A percentile compares a stretch with the other conserved stretches of the same genome.
Conservation (phyloP, 2,797 vertebrate genomes). For the Sorex maritimensis region DNA sequence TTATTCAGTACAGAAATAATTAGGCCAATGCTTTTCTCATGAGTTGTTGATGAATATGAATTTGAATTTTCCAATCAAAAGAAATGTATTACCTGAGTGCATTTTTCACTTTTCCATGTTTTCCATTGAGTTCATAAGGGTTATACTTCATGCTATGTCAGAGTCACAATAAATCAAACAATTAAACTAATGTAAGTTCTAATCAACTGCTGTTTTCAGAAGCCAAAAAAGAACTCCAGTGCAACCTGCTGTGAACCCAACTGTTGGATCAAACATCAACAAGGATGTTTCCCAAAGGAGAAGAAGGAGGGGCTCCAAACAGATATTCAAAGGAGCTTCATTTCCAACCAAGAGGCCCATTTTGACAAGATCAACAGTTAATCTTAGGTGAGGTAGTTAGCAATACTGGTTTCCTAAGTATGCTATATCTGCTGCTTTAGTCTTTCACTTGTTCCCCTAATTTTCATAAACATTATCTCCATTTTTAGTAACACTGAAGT, state of each 20-base stretch:
- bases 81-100: slow-evolving; percentile 18
- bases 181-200: slow-evolving; percentile 29
- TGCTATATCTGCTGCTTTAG: slow-evolving; percentile 28
- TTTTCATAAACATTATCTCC: not conserved
- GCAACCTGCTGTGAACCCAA: slow-evolving; percentile 59
- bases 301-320: not conserved
- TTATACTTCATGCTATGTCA: not conserved
- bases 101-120: not conserved
- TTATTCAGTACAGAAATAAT: slow-evolving; percentile 36
- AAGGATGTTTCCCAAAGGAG: not conserved
- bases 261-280: slow-evolving; percentile 14
- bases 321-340: not conserved
- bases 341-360: slow-evolving; percentile 22
- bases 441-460: not conserved
- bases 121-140: slow-evolving; percentile 9
- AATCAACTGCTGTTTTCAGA: slow-evolving; percentile 55
- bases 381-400: not conserved
- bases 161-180: slow-evolving; percentile 52
- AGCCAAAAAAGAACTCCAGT: slow-evolving; percentile 1
- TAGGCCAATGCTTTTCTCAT: not conserved
- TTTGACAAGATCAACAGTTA: slow-evolving; percentile 1
- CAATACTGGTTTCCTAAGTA: not conserved
- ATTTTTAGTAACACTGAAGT: not conserved
- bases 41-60: slow-evolving; percentile 19
- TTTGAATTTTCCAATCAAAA: slow-evolving; percentile 37